Conservation (phyloP, 2,797 vertebrate species). For the Cuculus canorus region DNA sequence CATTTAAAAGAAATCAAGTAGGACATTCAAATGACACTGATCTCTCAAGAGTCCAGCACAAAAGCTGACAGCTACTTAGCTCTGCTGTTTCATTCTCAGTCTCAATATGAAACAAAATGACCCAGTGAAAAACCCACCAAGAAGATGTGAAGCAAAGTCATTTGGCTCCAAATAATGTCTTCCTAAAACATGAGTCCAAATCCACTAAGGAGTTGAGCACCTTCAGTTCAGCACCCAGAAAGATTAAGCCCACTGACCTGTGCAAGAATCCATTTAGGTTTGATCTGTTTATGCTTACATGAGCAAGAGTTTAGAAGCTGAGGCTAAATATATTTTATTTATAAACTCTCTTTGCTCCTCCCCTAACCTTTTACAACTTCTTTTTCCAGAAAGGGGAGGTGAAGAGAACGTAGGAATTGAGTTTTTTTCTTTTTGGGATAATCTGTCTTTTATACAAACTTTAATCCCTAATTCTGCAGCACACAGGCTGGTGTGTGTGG, state of each 20-base stretch:
- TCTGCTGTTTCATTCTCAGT: neutral
- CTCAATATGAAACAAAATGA: neutral
- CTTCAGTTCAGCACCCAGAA: slow-evolving; percentile 5
- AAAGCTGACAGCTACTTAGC: neutral
- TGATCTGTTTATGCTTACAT: slow-evolving; percentile 27
- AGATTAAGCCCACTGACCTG: slow-evolving; percentile 22
- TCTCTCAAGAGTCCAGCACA: neutral
- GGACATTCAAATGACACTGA: neutral
- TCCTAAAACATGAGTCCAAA: neutral
- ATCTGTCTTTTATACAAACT: slow-evolving; percentile 52
- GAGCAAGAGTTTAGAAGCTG: slow-evolving; percentile 5
- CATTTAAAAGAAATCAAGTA: neutral
- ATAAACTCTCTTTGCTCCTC: slow-evolving; percentile 15
- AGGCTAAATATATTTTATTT: slow-evolving; percentile 45
- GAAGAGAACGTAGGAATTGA: neutral
- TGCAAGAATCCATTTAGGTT: neutral
- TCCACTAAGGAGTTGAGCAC: neutral
- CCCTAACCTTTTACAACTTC: neutral
- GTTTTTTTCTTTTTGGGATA: neutral
- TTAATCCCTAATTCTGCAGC: slow-evolving; percentile 67
- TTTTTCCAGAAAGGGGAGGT: neutral
- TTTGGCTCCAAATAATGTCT: neutral
- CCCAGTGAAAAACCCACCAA: neutral
- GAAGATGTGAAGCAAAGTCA: neutral
- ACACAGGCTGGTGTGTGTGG: slow-evolving; percentile 22